Base-by-base conservation (phyloP, 2,888 invertebrate species). In the Drosophila suboccidentalis region DNA sequence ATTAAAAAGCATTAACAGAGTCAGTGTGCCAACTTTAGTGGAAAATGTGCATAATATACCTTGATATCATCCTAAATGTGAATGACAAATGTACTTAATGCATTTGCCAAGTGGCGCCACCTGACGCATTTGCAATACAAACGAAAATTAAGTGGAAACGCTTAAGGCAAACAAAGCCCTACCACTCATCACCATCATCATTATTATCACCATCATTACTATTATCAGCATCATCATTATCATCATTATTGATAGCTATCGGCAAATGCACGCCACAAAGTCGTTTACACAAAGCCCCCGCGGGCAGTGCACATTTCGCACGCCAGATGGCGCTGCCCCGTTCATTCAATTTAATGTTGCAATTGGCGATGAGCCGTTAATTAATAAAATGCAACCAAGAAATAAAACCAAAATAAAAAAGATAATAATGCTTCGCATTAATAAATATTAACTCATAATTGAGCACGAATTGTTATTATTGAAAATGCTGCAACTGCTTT, bases 391-490 rank as follows among this genome's bases (percentile, higher is more conserved):
- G 68, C 68, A 72, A 64, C 58, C 62, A 49, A 61, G 46, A 36
- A 62, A 70, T 47, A 43, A 51, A 60, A 59, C 57, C 47, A 43
- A 60, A 55, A 11, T 46, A 55, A 43, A 65, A 46, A 54, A 68
- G 5, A 26, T 26, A 26, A 69, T 62, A 64, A 38, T 51, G 41
- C 47, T 34, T 39, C 85, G 78, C 74, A 84, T 87, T 85, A 85
- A 87, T 85, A 81, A 76, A 76, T 83, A 83, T 89, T 78, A 85
- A 84, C 78, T 87, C 78, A 82, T 83, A 86, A 88, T 88, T 79
- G 70, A 64, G 51, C 74, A 79, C 70, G 55, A 62, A 70, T 62
- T 46, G 46, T 68, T 69, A 80, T 65, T 69, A 80, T 68, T 64
- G 65, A 49, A 71, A 44, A 39, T 59, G 61, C 49, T 47, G 50